Conservation (phyloP, 2,113 vertebrate genomes). For the Sebastes schlegelii region DNA sequence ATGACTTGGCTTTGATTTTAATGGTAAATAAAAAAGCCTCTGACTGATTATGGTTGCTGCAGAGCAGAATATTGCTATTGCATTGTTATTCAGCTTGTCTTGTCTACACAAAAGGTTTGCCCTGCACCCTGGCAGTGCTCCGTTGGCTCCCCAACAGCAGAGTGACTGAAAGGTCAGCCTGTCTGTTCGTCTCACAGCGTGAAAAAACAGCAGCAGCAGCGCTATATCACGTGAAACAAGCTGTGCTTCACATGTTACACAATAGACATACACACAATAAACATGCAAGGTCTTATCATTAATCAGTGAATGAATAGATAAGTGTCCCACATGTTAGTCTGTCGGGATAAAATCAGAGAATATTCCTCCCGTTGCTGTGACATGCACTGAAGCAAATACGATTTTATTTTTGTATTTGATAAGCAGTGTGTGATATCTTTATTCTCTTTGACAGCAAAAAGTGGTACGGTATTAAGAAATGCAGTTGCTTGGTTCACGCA, state of each 20-base stretch:
- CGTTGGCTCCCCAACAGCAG: conserved; percentile 63
- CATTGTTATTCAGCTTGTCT: conserved; percentile 57
- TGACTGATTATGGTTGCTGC: conserved; percentile 15
- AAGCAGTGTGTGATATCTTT: conserved; percentile 49
- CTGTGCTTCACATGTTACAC: conserved; percentile 44
- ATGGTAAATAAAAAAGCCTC: conserved; percentile 6
- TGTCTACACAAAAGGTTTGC: conserved; percentile 54
- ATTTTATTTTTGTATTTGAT: conserved; percentile 53
- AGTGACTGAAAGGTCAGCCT: conserved; percentile 80
- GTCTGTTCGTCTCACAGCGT: conserved; percentile 74
- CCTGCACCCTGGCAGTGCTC: conserved; percentile 54
- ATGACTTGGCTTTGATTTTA: conserved; percentile 25
- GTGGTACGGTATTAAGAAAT: conserved; percentile 33
- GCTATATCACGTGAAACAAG: conserved; percentile 59
- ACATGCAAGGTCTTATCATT: conserved; percentile 49
- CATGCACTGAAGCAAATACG: conserved; percentile 22
- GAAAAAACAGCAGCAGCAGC: conserved; percentile 62
- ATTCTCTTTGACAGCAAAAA: conserved; percentile 52
- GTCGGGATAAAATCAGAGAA: conserved; percentile 29
- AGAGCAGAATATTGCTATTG: conserved; percentile 33
- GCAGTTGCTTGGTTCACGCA: conserved; percentile 26
- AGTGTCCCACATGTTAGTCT: conserved; percentile 23
- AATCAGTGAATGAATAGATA: conserved; percentile 43
- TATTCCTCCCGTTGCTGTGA: conserved; percentile 20
- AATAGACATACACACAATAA: conserved; percentile 30